Conservation (phyloP, 1,140 invertebrate species). For the Scaptomyza hsui region DNA sequence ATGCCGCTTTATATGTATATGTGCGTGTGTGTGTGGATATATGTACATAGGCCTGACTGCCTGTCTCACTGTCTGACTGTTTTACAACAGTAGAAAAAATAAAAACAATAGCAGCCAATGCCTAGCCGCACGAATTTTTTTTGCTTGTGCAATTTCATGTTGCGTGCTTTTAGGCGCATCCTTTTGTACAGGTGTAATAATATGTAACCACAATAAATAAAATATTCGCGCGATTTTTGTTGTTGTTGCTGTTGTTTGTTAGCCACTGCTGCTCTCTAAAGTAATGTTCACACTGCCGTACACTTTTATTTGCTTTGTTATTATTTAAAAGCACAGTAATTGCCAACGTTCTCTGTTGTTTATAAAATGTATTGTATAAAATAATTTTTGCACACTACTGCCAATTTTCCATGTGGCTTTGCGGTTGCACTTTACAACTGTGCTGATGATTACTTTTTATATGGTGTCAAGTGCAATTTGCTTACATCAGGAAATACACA, state of each 20-base stretch:
- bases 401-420: constrained; percentile 49
- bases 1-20: constrained; percentile 29
- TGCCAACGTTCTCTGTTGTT: constrained; percentile 56
- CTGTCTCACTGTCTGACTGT: constrained; percentile 1
- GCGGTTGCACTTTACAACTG: constrained; percentile 52
- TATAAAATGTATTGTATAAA: constrained; percentile 63
- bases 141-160: constrained; percentile 27
- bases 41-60: neutral
- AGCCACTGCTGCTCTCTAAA: constrained; percentile 26
- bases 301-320: constrained; percentile 42
- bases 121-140: constrained; percentile 39
- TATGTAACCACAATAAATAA: constrained; percentile 51
- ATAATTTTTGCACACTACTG: constrained; percentile 49
- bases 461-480: constrained; percentile 44
- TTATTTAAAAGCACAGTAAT: constrained; percentile 36
- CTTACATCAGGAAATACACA: neutral
- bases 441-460: constrained; percentile 42
- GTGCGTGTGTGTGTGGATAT: neutral
- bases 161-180: constrained; percentile 50
- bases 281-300: neutral
- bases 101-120: constrained; percentile 30
- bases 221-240: constrained; percentile 22
- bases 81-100: constrained; percentile 23
- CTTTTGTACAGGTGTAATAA: constrained; percentile 55
- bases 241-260: constrained; percentile 28